phyloP scores from a whole-genome alignment of 2,888 invertebrate species.

The Xylota segnis region DNA sequence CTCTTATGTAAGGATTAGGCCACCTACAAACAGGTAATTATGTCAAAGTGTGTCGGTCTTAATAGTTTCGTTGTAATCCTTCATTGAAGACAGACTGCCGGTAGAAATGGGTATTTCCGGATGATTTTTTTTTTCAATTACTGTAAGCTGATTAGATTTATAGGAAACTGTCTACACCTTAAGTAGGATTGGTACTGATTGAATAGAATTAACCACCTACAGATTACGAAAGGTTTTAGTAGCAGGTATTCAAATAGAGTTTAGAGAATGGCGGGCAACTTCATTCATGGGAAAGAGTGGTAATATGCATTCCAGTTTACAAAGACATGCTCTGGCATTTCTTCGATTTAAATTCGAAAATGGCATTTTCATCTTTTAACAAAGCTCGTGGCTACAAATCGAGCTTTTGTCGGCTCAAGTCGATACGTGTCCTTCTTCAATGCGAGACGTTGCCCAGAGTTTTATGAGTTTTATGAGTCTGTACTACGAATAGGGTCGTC shows the following conservation, averaged over 20 bases:
- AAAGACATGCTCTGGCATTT: no score
- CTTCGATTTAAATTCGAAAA: no score
- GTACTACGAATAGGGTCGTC: no score
- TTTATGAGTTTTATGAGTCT: no score
- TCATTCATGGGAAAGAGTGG: slow-evolving; percentile 9
- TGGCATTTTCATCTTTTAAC: no score
- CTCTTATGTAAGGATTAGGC: slow-evolving; percentile 61
- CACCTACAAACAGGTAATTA: slow-evolving; percentile 70
- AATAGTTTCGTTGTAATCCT: slow-evolving; percentile 24
- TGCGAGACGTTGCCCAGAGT: no score
- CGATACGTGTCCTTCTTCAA: no score
- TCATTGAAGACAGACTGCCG: neutral
- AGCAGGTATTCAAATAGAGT: slow-evolving; percentile 8
- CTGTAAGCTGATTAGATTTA: slow-evolving; percentile 58
- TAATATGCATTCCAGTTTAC: neutral
- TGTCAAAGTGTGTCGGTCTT: slow-evolving; percentile 59
- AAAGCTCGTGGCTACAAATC: no score
- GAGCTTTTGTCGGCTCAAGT: no score
- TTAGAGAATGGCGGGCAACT: slow-evolving; percentile 13
- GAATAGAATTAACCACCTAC: slow-evolving; percentile 67
- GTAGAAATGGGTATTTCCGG: slow-evolving; percentile 55
- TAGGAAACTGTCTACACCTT: slow-evolving; percentile 15
- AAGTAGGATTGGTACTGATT: slow-evolving; percentile 28
- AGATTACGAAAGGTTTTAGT: slow-evolving; percentile 35
- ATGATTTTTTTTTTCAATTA: slow-evolving; percentile 54